Evolutionary conservation across 2,113 vertebrate genomes (phyloP).

Genomic region (Thymallus thymallus): DNA sequence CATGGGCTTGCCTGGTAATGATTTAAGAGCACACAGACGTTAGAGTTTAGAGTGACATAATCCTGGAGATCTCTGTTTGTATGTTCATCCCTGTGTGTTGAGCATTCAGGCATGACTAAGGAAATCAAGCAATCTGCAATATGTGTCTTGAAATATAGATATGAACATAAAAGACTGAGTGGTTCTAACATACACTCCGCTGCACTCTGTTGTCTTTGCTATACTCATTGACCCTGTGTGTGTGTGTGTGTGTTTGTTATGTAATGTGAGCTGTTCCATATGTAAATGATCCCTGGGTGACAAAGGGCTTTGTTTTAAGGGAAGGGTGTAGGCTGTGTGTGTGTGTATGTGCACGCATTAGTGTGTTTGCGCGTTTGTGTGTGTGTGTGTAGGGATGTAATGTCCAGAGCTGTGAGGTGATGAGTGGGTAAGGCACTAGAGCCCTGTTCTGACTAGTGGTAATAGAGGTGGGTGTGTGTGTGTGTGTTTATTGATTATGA

Average conservation of each 20-base stretch:
- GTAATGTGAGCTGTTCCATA: slow-evolving; percentile 61
- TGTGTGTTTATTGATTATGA: background rate
- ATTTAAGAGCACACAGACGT: background rate
- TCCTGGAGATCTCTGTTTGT: too few species aligned
- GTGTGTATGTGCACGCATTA: too few species aligned
- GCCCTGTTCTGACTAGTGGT: too few species aligned
- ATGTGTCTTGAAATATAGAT: background rate
- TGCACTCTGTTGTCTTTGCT: background rate
- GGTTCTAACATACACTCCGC: slow-evolving; percentile 3
- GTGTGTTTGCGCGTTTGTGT: too few species aligned
- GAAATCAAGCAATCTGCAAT: background rate
- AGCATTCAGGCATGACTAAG: too few species aligned
- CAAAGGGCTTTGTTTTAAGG: slow-evolving; percentile 66
- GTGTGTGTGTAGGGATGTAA: background rate
- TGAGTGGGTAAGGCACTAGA: too few species aligned
- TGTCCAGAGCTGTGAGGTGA: too few species aligned
- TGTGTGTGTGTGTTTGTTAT: slow-evolving; percentile 40
- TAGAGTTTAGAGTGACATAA: too few species aligned
- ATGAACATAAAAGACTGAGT: background rate
- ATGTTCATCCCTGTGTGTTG: too few species aligned
- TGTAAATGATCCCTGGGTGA: slow-evolving; percentile 62
- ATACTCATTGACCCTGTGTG: slow-evolving; percentile 32
- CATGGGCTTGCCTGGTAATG: slow-evolving; percentile 43
- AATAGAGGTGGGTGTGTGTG: too few species aligned
- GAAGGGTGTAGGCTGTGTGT: background rate